Conservation (phyloP, 2,888 invertebrate genomes). For the Plebejus argus region DNA sequence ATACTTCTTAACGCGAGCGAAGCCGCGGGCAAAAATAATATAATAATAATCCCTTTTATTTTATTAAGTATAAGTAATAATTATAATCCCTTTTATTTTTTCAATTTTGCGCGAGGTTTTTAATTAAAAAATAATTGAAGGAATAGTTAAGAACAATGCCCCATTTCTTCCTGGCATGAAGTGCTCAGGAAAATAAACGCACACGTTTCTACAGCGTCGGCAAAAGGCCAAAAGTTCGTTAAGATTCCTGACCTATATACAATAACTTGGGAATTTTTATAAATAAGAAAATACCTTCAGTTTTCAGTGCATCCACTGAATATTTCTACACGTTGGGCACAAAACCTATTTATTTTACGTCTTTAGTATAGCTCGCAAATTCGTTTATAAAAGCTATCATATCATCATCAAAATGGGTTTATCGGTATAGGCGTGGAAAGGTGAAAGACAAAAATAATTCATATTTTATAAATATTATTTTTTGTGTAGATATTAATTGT, state of each 20-base stretch:
- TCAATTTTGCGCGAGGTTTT: neutral
- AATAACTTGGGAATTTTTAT: slow-evolving; percentile 21
- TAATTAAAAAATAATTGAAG: slow-evolving; percentile 15
- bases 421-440: neutral
- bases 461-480: no score
- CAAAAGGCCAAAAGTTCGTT: slow-evolving; percentile 31
- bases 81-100: neutral
- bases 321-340: neutral
- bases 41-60: no score
- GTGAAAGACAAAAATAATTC: no score
- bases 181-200: slow-evolving; percentile 30
- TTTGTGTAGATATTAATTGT: neutral
- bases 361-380: no score
- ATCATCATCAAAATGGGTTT: neutral
- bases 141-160: slow-evolving; percentile 1
- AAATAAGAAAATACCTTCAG: slow-evolving; percentile 5
- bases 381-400: neutral
- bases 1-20: no score
- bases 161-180: slow-evolving; percentile 29
- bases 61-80: no score
- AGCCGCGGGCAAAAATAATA: no score
- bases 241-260: slow-evolving; percentile 33
- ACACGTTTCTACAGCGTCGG: slow-evolving; percentile 22
- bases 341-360: neutral
- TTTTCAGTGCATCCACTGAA: neutral